Percentiles rank a stretch among this genome's conserved stretches.
phyloP scores from a whole-genome alignment of 2,888 invertebrate species.

The Diplolepis rosae region DNA sequence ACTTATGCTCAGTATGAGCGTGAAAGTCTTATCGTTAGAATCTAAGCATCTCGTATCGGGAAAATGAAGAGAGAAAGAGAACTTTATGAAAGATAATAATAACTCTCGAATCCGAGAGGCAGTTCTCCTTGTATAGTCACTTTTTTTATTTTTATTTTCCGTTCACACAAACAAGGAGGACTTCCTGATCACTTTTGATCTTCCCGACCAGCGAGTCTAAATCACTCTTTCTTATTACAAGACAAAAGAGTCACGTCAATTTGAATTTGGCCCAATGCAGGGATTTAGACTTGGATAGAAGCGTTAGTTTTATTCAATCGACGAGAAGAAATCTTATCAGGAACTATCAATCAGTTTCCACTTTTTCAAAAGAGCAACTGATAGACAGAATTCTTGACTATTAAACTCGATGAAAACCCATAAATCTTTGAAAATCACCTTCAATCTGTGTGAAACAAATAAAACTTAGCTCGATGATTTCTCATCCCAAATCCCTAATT shows the following conservation, averaged over 20 bases:
- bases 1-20: slow-evolving; percentile 12
- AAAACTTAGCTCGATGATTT: no score
- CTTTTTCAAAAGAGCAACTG: no score
- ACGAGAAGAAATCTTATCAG: background rate
- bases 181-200: background rate
- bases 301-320: background rate
- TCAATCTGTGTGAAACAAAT: slow-evolving; percentile 54
- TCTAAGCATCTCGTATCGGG: background rate
- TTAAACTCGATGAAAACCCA: background rate
- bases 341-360: no score
- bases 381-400: background rate
- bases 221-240: background rate
- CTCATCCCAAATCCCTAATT: background rate
- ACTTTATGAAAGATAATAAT: background rate
- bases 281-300: background rate
- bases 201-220: background rate
- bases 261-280: background rate
- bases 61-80: background rate
- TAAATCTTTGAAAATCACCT: slow-evolving; percentile 36
- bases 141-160: background rate
- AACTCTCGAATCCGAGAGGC: background rate
- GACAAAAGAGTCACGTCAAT: background rate
- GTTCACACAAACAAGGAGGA: background rate
- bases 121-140: background rate
- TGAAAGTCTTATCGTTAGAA: slow-evolving; percentile 1